Conservation (phyloP, 1,140 invertebrate species). For the Lepidurus arcticus region DNA sequence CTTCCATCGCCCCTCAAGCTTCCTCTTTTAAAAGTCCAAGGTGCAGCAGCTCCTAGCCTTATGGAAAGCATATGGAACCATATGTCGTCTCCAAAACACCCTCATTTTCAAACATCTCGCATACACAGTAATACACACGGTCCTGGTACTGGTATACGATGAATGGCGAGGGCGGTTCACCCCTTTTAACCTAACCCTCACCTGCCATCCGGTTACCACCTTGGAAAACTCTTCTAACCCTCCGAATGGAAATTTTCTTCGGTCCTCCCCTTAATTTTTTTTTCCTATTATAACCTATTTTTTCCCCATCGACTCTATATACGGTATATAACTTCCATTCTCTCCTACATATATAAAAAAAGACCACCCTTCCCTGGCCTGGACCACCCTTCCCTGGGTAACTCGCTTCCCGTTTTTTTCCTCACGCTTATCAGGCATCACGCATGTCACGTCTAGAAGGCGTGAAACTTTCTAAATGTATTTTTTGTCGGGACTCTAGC, state of each 20-base stretch:
- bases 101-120: neutral
- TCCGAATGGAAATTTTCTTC: too few relatives aligned
- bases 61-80: slow-evolving; percentile 11
- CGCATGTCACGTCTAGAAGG: slow-evolving; percentile 5
- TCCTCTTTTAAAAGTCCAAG: neutral
- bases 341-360: too few relatives aligned
- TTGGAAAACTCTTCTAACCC: neutral
- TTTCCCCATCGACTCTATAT: too few relatives aligned
- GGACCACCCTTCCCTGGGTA: too few relatives aligned
- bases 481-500: neutral
- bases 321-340: too few relatives aligned
- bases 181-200: slow-evolving; percentile 17
- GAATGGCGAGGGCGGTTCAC: slow-evolving; percentile 6
- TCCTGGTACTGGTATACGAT: neutral
- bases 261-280: too few relatives aligned
- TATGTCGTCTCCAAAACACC: neutral
- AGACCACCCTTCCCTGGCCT: slow-evolving; percentile 7
- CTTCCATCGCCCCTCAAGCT: neutral
- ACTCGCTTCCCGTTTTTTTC: neutral
- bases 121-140: neutral
- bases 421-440: slow-evolving; percentile 12
- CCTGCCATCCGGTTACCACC: slow-evolving; percentile 20
- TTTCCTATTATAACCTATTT: too few relatives aligned
- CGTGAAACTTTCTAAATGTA: slow-evolving; percentile 9
- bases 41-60: neutral